Percentiles rank a stretch among this genome's conserved stretches.
These are phyloP conservation scores for Mimumesa dahlbomi DNA, from an alignment of 2,888 invertebrate species.

Conservation along the genomic window DNA sequence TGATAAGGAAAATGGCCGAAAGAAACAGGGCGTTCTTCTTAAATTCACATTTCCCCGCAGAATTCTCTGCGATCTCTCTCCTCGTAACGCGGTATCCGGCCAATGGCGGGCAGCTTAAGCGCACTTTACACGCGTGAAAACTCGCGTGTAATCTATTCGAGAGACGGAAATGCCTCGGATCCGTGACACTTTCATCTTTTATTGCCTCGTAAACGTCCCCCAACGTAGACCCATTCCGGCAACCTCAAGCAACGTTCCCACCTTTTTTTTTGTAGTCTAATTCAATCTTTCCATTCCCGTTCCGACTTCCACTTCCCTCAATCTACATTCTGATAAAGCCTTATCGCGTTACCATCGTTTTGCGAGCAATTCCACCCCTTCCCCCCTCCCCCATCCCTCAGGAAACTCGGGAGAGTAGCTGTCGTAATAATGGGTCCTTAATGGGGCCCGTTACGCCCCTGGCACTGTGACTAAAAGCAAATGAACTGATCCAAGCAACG, in stretches of 20 bases:
- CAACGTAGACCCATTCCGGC: no score
- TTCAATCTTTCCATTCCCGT: background rate
- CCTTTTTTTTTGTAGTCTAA: background rate
- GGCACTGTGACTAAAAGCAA: no score
- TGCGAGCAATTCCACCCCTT: no score
- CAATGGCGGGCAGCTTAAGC: conserved; percentile 1
- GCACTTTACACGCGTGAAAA: conserved; percentile 19
- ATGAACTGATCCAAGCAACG: no score
- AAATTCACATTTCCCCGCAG: background rate
- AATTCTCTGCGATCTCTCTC: conserved; percentile 1
- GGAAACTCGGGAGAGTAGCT: no score
- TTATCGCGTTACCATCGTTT: no score
- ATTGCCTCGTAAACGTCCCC: conserved; percentile 53
- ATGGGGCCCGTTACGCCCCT: no score
- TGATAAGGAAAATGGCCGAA: conserved; percentile 12
- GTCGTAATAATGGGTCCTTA: no score
- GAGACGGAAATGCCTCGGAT: conserved; percentile 30
- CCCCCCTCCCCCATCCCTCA: no score
- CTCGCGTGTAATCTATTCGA: conserved; percentile 33
- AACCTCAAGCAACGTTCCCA: background rate
- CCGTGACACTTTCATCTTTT: conserved; percentile 31
- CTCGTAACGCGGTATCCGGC: background rate
- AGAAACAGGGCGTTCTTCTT: background rate
- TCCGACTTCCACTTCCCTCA: no score
- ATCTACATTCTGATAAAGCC: no score